Conservation (phyloP, 1,140 invertebrate species). For the Drosophila carrolli region DNA sequence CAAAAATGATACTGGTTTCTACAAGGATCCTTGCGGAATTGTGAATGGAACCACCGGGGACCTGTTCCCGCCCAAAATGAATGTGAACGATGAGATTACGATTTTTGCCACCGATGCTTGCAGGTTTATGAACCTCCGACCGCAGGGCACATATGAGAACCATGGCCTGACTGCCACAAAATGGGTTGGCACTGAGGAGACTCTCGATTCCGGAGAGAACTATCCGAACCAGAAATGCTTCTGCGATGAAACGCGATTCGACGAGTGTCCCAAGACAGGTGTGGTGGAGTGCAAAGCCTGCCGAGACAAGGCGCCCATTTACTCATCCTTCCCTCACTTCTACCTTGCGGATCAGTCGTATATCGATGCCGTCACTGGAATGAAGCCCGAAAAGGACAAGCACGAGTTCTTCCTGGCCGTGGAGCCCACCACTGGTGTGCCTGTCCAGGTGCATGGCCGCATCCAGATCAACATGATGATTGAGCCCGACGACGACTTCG, state of each 20-base stretch:
- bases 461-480: slow-evolving; percentile 91
- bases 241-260: slow-evolving; percentile 75
- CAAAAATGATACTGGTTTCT: slow-evolving; percentile 86
- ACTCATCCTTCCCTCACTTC: slow-evolving; percentile 95
- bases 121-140: slow-evolving; percentile 86
- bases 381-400: slow-evolving; percentile 88
- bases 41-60: slow-evolving; percentile 91
- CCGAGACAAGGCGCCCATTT: slow-evolving; percentile 91
- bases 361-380: slow-evolving; percentile 87
- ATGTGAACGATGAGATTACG: slow-evolving; percentile 85
- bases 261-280: slow-evolving; percentile 85
- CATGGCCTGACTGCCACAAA: slow-evolving; percentile 86
- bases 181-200: slow-evolving; percentile 87
- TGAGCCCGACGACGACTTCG: slow-evolving; percentile 86
- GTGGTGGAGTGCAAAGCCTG: slow-evolving; percentile 89
- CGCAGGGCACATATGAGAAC: slow-evolving; percentile 51
- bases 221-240: slow-evolving; percentile 87
- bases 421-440: slow-evolving; percentile 90
- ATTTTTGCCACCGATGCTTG: slow-evolving; percentile 91
- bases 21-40: slow-evolving; percentile 86
- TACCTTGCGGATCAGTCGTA: slow-evolving; percentile 91
- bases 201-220: slow-evolving; percentile 89
- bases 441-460: slow-evolving; percentile 88
- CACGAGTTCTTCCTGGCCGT: slow-evolving; percentile 90
- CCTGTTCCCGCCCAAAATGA: slow-evolving; percentile 89